phyloP scores from a whole-genome alignment of 2,797 vertebrate species.

The Corythornis leucogaster region DNA sequence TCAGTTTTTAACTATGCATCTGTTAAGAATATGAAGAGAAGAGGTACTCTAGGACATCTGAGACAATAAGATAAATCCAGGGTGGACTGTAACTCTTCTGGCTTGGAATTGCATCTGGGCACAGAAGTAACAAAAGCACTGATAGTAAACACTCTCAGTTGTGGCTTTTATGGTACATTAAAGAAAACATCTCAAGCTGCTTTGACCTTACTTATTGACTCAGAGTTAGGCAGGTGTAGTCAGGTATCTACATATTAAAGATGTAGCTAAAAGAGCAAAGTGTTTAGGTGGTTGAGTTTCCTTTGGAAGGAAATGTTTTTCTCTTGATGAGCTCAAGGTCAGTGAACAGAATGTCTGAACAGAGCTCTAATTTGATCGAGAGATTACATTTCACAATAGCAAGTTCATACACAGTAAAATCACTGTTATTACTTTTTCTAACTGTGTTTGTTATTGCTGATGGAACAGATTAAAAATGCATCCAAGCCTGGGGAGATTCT shows the following conservation, averaged over 20 bases:
- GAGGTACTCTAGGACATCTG: neutral
- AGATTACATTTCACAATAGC: conserved; percentile 44
- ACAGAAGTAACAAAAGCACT: neutral
- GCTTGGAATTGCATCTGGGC: neutral
- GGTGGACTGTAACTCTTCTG: neutral
- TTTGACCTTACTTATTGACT: neutral
- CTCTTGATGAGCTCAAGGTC: conserved; percentile 37
- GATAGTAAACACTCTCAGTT: neutral
- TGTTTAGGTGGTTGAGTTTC: neutral
- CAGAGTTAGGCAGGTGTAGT: neutral
- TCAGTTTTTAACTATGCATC: neutral
- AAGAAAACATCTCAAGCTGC: neutral
- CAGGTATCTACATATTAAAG: neutral
- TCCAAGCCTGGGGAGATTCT: neutral
- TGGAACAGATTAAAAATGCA: conserved; percentile 52
- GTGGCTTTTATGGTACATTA: neutral
- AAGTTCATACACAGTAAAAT: conserved; percentile 30
- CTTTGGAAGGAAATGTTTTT: conserved; percentile 8
- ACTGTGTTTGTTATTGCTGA: conserved; percentile 48
- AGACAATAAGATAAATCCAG: neutral
- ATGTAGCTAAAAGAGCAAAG: neutral
- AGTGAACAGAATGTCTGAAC: conserved; percentile 21
- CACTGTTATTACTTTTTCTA: conserved; percentile 34
- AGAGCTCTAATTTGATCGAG: neutral
- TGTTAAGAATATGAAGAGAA: neutral